Evolutionary conservation across 2,797 vertebrate genomes (phyloP).

Genomic region (Hoplostethus atlanticus): DNA sequence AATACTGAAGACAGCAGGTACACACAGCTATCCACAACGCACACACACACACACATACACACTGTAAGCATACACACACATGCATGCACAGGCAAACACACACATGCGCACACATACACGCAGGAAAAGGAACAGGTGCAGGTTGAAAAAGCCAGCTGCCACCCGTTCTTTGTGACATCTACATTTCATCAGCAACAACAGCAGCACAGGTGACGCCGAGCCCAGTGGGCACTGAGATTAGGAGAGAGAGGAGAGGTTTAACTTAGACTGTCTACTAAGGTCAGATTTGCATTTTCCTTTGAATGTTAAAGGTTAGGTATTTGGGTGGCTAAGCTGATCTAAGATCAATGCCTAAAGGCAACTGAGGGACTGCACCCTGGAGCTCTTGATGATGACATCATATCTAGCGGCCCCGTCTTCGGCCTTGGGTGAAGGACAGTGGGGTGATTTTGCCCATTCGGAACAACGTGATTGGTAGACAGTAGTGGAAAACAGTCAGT

Average conservation of each 20-base stretch:
- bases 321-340: conserved; percentile 74
- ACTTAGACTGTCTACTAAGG: conserved; percentile 76
- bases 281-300: conserved; percentile 82
- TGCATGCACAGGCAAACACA: conserved; percentile 26
- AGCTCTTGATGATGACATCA: conserved; percentile 54
- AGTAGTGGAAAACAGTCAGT: not conserved
- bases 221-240: conserved; percentile 74
- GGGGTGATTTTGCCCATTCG: conserved; percentile 40
- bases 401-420: conserved; percentile 11
- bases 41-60: conserved; percentile 10
- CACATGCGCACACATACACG: conserved; percentile 23
- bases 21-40: conserved; percentile 1
- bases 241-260: conserved; percentile 69
- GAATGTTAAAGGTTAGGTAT: conserved; percentile 80
- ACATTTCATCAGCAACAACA: conserved; percentile 70
- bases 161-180: conserved; percentile 71
- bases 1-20: conserved; percentile 61
- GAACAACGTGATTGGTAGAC: conserved; percentile 33
- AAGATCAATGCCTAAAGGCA: conserved; percentile 70
- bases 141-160: conserved; percentile 72
- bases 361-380: conserved; percentile 37
- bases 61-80: not conserved
- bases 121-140: conserved; percentile 69
- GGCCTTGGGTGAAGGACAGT: conserved; percentile 20
- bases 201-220: conserved; percentile 63